Evolutionary conservation across 1,140 invertebrate species (phyloP).

Genomic region (Lasioglossum baleicum): DNA sequence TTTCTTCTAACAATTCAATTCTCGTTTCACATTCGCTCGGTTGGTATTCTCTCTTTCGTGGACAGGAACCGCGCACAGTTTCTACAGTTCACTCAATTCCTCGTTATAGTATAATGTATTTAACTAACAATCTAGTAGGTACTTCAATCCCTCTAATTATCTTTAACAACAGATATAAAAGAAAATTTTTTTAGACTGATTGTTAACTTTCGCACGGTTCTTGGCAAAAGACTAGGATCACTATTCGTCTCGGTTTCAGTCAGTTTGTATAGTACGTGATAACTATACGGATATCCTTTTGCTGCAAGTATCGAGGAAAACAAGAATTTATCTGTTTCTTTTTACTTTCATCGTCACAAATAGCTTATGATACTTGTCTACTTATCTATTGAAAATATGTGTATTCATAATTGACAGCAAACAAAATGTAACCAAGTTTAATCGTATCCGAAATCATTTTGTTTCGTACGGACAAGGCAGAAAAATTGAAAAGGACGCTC

Average conservation of each 20-base stretch:
- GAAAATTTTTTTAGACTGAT: not conserved
- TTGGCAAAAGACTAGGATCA: not conserved
- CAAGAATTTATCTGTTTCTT: too few relatives aligned
- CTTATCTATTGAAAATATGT: too few relatives aligned
- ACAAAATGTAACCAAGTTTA: too few relatives aligned
- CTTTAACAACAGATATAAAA: not conserved
- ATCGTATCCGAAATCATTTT: too few relatives aligned
- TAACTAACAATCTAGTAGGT: not conserved
- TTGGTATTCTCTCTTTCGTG: slow-evolving; percentile 31
- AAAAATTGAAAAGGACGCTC: too few relatives aligned
- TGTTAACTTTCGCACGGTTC: not conserved
- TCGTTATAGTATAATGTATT: slow-evolving; percentile 11
- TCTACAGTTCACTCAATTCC: slow-evolving; percentile 28
- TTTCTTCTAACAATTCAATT: slow-evolving; percentile 32
- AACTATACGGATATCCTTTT: too few relatives aligned
- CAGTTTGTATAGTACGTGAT: not conserved
- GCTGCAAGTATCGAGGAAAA: too few relatives aligned
- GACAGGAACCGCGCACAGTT: slow-evolving; percentile 4
- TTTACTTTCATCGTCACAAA: too few relatives aligned
- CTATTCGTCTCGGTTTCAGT: not conserved
- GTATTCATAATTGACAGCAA: too few relatives aligned
- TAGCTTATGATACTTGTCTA: too few relatives aligned
- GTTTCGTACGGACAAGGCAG: too few relatives aligned
- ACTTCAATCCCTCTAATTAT: not conserved
- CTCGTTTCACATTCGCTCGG: slow-evolving; percentile 48